phyloP scores from a whole-genome alignment of 2,797 vertebrate species.

The Macroramphosus scolopax region DNA sequence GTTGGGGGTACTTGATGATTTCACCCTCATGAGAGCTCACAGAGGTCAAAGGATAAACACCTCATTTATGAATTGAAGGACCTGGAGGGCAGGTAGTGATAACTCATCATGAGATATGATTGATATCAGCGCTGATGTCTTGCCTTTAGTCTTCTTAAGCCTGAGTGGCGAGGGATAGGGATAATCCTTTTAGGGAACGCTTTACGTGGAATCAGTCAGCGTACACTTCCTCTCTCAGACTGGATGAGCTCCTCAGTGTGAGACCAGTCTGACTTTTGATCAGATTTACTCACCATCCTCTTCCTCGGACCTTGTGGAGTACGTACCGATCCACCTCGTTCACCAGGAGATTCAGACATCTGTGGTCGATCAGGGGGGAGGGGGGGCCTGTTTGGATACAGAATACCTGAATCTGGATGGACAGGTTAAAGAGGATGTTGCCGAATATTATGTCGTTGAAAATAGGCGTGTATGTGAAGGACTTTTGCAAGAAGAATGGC shows the following conservation, averaged over 20 bases:
- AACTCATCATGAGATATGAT: slow-evolving; percentile 37
- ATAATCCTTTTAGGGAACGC: slow-evolving; percentile 70
- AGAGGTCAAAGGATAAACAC: not conserved
- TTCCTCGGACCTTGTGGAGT: slow-evolving; percentile 8
- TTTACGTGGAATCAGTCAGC: slow-evolving; percentile 49
- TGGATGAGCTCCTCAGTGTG: slow-evolving; percentile 36
- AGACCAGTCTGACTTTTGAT: slow-evolving; percentile 20
- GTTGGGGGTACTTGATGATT: too few relatives aligned
- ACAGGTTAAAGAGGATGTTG: slow-evolving; percentile 51
- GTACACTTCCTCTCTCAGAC: slow-evolving; percentile 52
- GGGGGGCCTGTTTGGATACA: slow-evolving; percentile 2
- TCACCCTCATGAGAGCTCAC: not conserved
- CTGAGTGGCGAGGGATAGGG: slow-evolving; percentile 43
- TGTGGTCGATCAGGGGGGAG: slow-evolving; percentile 2
- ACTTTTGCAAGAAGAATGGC: slow-evolving; percentile 83
- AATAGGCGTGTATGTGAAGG: slow-evolving; percentile 53
- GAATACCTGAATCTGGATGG: slow-evolving; percentile 54
- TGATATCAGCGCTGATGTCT: slow-evolving; percentile 32
- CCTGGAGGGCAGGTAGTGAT: slow-evolving; percentile 20
- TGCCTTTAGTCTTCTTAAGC: slow-evolving; percentile 45
- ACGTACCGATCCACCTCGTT: not conserved
- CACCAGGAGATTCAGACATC: slow-evolving; percentile 7
- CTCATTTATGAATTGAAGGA: slow-evolving; percentile 43
- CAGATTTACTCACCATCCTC: slow-evolving; percentile 5
- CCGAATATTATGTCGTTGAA: slow-evolving; percentile 47